Conservation (phyloP, 2,888 invertebrate species). For the Torymus texanus region DNA sequence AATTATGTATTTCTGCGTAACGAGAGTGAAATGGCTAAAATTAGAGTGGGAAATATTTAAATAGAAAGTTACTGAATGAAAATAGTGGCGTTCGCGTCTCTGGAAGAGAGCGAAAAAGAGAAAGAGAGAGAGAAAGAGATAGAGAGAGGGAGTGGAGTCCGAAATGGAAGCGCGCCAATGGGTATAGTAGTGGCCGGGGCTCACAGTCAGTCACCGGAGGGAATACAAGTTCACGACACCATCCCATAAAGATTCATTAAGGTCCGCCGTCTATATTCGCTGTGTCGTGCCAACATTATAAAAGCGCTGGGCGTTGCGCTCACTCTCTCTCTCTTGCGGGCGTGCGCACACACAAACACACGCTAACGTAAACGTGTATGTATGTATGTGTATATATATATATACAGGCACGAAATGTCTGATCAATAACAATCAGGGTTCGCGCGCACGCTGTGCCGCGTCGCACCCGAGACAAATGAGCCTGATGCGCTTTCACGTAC, state of each 20-base stretch:
- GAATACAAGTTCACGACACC: conserved; percentile 75
- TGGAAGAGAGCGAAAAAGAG: conserved; percentile 34
- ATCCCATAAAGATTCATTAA: conserved; percentile 75
- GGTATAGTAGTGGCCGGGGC: conserved; percentile 61
- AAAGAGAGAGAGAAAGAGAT: conserved; percentile 42
- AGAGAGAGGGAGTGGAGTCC: conserved; percentile 29
- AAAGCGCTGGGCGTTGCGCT: conserved; percentile 59
- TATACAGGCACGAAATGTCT: conserved; percentile 65
- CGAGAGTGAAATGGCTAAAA: not conserved
- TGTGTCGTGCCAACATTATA: conserved; percentile 72
- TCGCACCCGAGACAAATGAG: conserved; percentile 39
- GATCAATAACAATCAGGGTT: conserved; percentile 72
- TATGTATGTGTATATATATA: not conserved
- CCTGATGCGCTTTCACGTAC: conserved; percentile 23
- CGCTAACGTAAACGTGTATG: not conserved
- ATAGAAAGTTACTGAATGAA: conserved; percentile 36
- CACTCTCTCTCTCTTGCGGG: not conserved
- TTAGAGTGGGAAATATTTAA: conserved; percentile 12
- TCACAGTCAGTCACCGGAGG: conserved; percentile 73
- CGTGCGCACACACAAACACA: not conserved
- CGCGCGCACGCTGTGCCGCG: conserved; percentile 6
- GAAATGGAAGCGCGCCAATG: conserved; percentile 67
- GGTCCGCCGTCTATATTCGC: conserved; percentile 71
- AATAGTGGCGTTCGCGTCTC: conserved; percentile 40
- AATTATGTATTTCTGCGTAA: no score